Evolutionary conservation across 2,113 vertebrate species (phyloP), one percentile per base, ranked within the genome.

Genomic region (Festucalex cinctus): DNA sequence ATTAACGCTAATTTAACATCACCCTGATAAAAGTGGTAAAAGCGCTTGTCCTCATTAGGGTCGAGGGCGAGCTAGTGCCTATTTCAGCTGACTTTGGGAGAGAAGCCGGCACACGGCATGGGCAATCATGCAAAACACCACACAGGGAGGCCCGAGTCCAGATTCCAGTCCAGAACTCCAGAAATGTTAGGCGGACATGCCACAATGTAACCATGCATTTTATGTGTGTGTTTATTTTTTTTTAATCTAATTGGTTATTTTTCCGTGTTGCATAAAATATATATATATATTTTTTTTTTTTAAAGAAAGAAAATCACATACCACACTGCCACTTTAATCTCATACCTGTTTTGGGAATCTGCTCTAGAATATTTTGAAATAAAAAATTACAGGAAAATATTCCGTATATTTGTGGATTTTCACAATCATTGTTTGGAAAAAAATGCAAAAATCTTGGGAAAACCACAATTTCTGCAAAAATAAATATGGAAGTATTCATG

Each of bases 11-110:
- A 1, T 37, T 65, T 28, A 2, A 63, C n/a, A 13, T 48, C 9
- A 9, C 13, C 8, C 26, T 10, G 1, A 74, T 70, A 56, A 57
- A 77, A 75, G 14, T 5, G 58, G 9, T 59, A 61, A 62, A 68
- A 69, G 48, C 9, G 48, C 9, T 51, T n/a, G 20, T 22, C 44
- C 16, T 20, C 6, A 1, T 46, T 17, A 46, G 14, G 43, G 46
- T 20, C 46, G 7, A 44, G 43, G 43, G 16, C 17, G 43, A 46
- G 9, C 48, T 22, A 9, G 9, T 22, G 48, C 9, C 48, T 10
- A 51, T 22, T 6, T 51, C 19, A 3, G 9, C 7, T 51, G n/a
- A 51, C 48, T 22, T 51, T 22, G 48, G 48, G 48, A n/a, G n/a
- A 51, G 48, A 51, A 20, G 43, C 39, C 43, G 17, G 5, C 5